Conservation (phyloP, 2,888 invertebrate species). For the Caenorhabditis panamensis region DNA sequence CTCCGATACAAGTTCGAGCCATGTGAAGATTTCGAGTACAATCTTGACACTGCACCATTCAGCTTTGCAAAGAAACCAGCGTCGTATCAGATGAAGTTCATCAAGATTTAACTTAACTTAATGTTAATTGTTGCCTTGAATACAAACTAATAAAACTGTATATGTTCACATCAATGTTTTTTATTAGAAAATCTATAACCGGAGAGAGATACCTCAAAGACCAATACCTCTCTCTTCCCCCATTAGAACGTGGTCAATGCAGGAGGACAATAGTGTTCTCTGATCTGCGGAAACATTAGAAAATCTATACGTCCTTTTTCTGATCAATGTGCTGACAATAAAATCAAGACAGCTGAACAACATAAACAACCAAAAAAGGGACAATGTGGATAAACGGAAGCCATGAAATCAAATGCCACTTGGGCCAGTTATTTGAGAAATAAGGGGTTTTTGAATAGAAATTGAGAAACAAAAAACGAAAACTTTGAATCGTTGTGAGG, state of each 20-base stretch:
- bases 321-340: not conserved
- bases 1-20: constrained; percentile 21
- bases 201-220: too few species aligned
- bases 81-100: not conserved
- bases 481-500: not conserved
- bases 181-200: too few species aligned
- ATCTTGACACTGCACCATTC: not conserved
- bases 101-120: not conserved
- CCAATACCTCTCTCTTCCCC: too few species aligned
- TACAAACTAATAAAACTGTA: too few species aligned
- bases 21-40: not conserved
- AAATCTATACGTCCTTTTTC: too few species aligned
- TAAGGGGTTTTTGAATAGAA: not conserved
- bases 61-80: constrained; percentile 6
- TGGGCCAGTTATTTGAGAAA: not conserved
- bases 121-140: too few species aligned
- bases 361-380: not conserved
- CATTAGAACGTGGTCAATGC: too few species aligned
- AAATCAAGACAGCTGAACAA: not conserved
- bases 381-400: constrained; percentile 4
- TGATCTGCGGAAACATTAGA: too few species aligned
- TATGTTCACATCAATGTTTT: too few species aligned
- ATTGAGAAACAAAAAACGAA: not conserved
- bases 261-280: not conserved
- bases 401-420: constrained; percentile 5